phyloP scores from a whole-genome alignment of 2,888 invertebrate species.

The Cephus spinipes region DNA sequence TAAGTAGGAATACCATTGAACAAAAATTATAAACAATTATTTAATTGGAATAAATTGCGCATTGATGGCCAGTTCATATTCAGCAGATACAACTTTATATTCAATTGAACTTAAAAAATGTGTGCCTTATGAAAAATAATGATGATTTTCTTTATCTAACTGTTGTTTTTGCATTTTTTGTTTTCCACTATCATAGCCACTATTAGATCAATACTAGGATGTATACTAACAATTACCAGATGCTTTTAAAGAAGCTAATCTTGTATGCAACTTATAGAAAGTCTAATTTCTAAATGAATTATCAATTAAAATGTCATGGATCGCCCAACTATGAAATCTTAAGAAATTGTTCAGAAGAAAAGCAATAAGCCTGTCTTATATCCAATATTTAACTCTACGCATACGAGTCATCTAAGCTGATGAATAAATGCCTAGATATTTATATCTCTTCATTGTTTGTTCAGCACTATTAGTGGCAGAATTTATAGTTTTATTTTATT shows the following conservation, averaged over 20 bases:
- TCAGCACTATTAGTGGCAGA: constrained; percentile 30
- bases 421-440: constrained; percentile 39
- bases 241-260: background rate
- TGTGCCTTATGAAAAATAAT: background rate
- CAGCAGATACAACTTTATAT: background rate
- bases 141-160: background rate
- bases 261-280: background rate
- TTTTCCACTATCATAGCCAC: background rate
- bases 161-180: background rate
- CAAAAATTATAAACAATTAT: background rate
- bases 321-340: background rate
- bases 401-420: constrained; percentile 30
- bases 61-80: background rate
- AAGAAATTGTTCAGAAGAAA: background rate
- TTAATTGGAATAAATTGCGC: background rate
- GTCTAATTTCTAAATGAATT: background rate
- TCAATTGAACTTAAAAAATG: background rate
- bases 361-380: background rate
- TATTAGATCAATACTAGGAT: background rate
- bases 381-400: background rate
- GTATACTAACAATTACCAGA: background rate
- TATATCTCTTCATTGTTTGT: constrained; percentile 29
- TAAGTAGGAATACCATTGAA: background rate
- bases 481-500: constrained; percentile 32
- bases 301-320: background rate